Conservation (phyloP, 2,888 invertebrate genomes). For the Digitonthophagus gazella region DNA sequence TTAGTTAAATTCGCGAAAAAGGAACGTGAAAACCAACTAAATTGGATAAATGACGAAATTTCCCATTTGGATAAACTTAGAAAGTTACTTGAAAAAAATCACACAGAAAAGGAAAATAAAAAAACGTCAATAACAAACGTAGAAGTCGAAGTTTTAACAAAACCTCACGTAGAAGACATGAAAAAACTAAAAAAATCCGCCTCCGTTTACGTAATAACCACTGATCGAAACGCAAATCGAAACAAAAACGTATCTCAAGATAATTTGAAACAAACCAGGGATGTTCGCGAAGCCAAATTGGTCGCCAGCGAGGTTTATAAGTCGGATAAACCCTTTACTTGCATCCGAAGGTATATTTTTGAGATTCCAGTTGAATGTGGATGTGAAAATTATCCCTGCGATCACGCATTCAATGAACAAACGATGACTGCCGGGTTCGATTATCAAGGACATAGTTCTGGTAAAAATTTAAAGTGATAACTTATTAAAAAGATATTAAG, state of each 20-base stretch:
- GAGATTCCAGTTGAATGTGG: slow-evolving; percentile 24
- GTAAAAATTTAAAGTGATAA: too few relatives aligned
- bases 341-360: slow-evolving; percentile 25
- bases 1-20: slow-evolving; percentile 50
- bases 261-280: slow-evolving; percentile 10
- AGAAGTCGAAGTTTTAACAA: slow-evolving; percentile 19
- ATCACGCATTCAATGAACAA: too few relatives aligned
- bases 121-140: not conserved
- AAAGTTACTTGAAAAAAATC: slow-evolving; percentile 44
- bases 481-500: too few relatives aligned
- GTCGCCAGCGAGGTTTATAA: slow-evolving; percentile 20
- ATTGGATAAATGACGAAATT: slow-evolving; percentile 60
- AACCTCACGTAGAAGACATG: slow-evolving; percentile 28
- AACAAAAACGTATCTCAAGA: not conserved
- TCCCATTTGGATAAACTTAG: slow-evolving; percentile 57
- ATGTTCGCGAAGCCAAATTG: slow-evolving; percentile 22
- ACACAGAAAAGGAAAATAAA: not conserved
- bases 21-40: slow-evolving; percentile 56
- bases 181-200: slow-evolving; percentile 37
- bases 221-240: slow-evolving; percentile 28
- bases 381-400: not conserved
- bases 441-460: too few relatives aligned
- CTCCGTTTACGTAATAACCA: slow-evolving; percentile 41
- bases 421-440: too few relatives aligned
- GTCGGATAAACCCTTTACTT: slow-evolving; percentile 16